Evolutionary conservation across 2,888 invertebrate genomes (phyloP).

Genomic region (Lasioglossum malachurum): DNA sequence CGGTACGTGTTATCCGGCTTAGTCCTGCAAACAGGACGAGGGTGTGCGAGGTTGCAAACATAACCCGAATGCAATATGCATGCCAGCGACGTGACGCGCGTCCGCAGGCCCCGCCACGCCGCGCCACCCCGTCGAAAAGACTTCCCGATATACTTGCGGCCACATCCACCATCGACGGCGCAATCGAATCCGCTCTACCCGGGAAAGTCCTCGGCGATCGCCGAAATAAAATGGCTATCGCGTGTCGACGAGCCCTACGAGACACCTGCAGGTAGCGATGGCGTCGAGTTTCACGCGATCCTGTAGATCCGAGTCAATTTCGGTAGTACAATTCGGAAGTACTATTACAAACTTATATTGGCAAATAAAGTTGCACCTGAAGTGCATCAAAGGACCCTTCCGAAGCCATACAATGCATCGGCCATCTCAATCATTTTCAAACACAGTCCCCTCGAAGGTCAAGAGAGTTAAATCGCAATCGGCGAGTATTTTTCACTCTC

Average conservation of each 20-base stretch:
- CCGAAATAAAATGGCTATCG: slow-evolving; percentile 40
- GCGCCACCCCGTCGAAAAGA: slow-evolving; percentile 3
- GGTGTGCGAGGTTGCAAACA: slow-evolving; percentile 44
- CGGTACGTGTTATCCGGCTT: slow-evolving; percentile 71
- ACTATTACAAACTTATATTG: background rate
- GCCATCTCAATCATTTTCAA: background rate
- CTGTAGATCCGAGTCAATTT: background rate
- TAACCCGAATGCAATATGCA: slow-evolving; percentile 75
- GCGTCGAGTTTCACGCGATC: background rate
- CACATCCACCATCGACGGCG: background rate
- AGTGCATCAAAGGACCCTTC: background rate
- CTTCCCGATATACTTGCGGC: slow-evolving; percentile 47
- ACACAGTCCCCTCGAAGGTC: background rate
- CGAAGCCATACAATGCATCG: background rate
- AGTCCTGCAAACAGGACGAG: slow-evolving; percentile 53
- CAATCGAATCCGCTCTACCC: slow-evolving; percentile 46
- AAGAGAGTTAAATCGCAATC: background rate
- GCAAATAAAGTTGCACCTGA: background rate
- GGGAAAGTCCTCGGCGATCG: slow-evolving; percentile 30
- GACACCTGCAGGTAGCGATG: background rate
- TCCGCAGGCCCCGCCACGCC: slow-evolving; percentile 1
- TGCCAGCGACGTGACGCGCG: slow-evolving; percentile 54
- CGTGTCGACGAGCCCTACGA: background rate
- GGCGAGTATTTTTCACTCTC: background rate
- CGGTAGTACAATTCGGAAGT: background rate